These are phyloP conservation scores for Spondyliosoma cantharus DNA, from an alignment of 2,797 vertebrate species.

Conservation along the genomic window DNA sequence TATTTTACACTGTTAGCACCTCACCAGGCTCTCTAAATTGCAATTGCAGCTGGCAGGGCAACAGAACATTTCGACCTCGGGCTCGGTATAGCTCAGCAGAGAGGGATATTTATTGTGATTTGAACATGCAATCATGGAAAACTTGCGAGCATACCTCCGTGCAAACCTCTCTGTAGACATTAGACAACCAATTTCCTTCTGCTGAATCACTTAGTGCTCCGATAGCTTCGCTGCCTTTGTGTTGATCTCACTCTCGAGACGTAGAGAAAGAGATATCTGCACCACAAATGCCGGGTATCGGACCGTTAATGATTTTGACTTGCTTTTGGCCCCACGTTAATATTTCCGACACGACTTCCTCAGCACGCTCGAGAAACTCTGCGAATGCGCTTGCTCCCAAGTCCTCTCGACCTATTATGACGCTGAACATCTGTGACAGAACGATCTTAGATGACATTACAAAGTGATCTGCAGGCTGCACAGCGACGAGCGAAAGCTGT, in stretches of 20 bases:
- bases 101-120: conserved; percentile 78
- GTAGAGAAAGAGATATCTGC: conserved; percentile 66
- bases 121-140: conserved; percentile 83
- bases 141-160: conserved; percentile 77
- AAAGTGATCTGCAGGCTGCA: conserved; percentile 63
- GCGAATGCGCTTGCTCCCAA: conserved; percentile 45
- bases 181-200: conserved; percentile 81
- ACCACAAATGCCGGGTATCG: conserved; percentile 67
- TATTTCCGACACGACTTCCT: conserved; percentile 74
- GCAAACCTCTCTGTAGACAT: conserved; percentile 78
- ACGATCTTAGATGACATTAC: conserved; percentile 60
- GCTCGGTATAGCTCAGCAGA: conserved; percentile 58
- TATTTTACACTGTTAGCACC: conserved; percentile 54
- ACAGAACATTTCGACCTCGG: conserved; percentile 67
- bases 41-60: conserved; percentile 61
- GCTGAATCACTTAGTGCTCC: conserved; percentile 77
- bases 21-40: conserved; percentile 59
- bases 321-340: conserved; percentile 62
- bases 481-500: conserved; percentile 35
- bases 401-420: conserved; percentile 31
- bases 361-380: conserved; percentile 29
- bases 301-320: conserved; percentile 69
- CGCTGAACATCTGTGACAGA: conserved; percentile 64
- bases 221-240: conserved; percentile 67
- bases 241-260: conserved; percentile 75